Conservation (phyloP, 2,113 vertebrate species). For the Odocoileus virginianus region DNA sequence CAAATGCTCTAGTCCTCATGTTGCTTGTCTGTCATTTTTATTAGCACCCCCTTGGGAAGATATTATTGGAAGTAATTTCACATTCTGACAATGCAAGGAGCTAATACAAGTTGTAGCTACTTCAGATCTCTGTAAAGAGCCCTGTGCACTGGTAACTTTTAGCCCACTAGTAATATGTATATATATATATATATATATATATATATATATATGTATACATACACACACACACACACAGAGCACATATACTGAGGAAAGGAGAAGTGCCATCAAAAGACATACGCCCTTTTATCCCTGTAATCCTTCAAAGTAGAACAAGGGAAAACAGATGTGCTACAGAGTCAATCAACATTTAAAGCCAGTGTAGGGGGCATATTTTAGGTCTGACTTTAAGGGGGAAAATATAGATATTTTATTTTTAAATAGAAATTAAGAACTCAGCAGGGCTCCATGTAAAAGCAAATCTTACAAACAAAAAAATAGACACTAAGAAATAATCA, state of each 20-base stretch:
- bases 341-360: not conserved
- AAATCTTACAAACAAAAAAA: not conserved
- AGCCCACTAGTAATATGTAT: not conserved
- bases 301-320: not conserved
- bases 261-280: not conserved
- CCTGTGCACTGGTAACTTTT: not conserved
- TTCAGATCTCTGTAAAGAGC: slow-evolving; percentile 38
- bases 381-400: not conserved
- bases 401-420: not conserved
- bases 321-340: not conserved
- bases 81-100: slow-evolving; percentile 40
- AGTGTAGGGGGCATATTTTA: not conserved
- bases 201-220: too few relatives aligned
- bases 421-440: slow-evolving; percentile 6
- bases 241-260: not conserved
- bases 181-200: not conserved
- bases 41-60: slow-evolving; percentile 9
- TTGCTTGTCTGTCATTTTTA: slow-evolving; percentile 36
- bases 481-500: not conserved
- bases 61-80: slow-evolving; percentile 57
- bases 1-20: not conserved
- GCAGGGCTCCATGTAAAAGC: not conserved
- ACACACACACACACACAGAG: not conserved
- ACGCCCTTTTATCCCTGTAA: not conserved
- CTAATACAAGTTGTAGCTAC: not conserved